Conservation (phyloP, 1,140 invertebrate species). For the Wiebesia pumilae region DNA sequence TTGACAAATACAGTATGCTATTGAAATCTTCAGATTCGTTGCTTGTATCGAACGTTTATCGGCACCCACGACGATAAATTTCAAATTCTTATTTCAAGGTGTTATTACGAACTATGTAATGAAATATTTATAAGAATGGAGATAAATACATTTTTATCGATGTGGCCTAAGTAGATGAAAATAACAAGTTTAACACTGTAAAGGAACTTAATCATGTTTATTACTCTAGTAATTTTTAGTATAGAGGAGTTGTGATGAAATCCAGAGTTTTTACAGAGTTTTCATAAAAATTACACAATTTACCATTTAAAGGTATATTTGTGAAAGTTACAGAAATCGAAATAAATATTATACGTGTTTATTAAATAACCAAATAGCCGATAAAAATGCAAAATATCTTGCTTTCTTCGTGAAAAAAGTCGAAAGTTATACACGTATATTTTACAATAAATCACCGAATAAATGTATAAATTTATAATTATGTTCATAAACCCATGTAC, state of each 20-base stretch:
- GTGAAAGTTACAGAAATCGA: neutral
- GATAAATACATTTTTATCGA: neutral
- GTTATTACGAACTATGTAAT: neutral
- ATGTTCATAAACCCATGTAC: neutral
- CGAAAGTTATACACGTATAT: neutral
- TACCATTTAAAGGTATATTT: neutral
- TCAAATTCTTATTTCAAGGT: conserved; percentile 42
- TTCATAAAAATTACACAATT: neutral
- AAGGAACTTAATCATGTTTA: too few species aligned
- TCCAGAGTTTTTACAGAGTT: too few species aligned
- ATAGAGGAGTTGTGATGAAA: too few species aligned
- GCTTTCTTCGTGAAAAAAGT: too few species aligned
- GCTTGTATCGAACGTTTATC: neutral
- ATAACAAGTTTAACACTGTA: neutral
- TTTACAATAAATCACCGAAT: neutral
- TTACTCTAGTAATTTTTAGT: too few species aligned
- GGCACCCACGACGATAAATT: conserved; percentile 31
- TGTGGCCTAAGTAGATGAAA: neutral
- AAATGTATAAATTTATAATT: neutral
- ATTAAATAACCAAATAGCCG: neutral
- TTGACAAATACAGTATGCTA: too few species aligned
- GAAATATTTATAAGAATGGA: conserved; percentile 34
- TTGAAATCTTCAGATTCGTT: too few species aligned
- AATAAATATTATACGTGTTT: neutral
- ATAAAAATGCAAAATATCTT: neutral